Base-by-base conservation (phyloP, 30 jellyfish, hydroid and myxozoan genomes). In the Cassiopea andromeda region DNA sequence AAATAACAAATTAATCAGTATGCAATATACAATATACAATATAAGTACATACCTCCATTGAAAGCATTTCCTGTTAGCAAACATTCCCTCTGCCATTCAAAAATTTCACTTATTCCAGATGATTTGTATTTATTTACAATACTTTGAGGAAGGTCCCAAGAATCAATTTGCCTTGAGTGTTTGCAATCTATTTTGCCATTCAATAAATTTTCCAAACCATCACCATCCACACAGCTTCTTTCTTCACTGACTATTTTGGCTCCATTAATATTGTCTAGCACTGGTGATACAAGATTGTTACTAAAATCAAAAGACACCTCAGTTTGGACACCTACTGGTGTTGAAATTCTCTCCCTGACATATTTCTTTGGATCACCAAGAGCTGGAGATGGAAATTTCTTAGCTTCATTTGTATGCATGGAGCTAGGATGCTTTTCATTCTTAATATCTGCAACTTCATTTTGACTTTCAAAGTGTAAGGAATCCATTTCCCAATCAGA, bases 31-130 rank as follows among this genome's bases (percentile, higher is more conserved):
- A 78, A n/a, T 75, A 48, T 8, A 75, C 13, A 6, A 46, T 4
- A n/a, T 46, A 43, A 48, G 27, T 73, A 13, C 87, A 27, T 86
- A 90, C 99, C 99, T 72, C 99, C 99, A 2, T 54, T 70, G 67
- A 95, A 80, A 14, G 93, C 99, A 9, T 80, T 77, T 12, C 98
- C 99, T 45, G 97, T 90, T 81, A 91, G 59, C 75, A 95, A 70
- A 72, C 99, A 95, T 59, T 95, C 98, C 59, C 81, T 80, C 74
- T 95, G 99, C 99, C 99, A 95, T 4, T 49, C 90, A 88, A 95
- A 95, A 87, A 95, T 90, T 69, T 85, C 79, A 6, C 66, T 66
- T n/a, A 95, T 95, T 1, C 99, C 99, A 60, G 79, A 89, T 43
- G 72, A 48, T 73, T 82, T 87, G 85, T 95, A 95, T 48, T 81